Conservation (phyloP, 2,113 vertebrate genomes). For the Dolichallabes microphthalmus region DNA sequence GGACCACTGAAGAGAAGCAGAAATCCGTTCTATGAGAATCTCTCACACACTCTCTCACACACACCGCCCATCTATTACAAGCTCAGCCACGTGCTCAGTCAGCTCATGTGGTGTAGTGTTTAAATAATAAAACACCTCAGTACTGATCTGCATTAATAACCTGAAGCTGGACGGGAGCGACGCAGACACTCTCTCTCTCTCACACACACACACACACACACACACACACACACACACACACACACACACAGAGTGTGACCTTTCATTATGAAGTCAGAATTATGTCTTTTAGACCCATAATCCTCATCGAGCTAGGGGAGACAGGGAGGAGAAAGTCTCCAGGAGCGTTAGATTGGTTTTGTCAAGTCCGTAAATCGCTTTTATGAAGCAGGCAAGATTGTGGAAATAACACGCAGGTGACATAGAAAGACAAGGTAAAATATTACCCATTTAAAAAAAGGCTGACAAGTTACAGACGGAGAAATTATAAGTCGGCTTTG, state of each 20-base stretch:
- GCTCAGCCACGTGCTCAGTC: not conserved
- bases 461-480: not conserved
- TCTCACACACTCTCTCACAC: not conserved
- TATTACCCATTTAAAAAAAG: no score
- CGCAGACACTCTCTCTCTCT: not conserved
- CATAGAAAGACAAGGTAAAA: no score
- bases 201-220: no score
- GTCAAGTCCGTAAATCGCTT: not conserved
- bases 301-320: not conserved
- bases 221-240: no score
- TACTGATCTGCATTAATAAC: not conserved
- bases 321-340: not conserved
- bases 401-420: not conserved
- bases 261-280: not conserved
- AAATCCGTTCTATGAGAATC: not conserved
- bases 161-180: not conserved
- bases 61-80: not conserved
- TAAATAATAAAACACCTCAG: not conserved
- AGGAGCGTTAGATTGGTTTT: not conserved
- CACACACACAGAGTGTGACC: not conserved
- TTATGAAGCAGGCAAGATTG: not conserved
- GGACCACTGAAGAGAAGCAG: not conserved
- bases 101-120: not conserved
- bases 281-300: no score
- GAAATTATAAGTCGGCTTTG: not conserved